phyloP scores from a whole-genome alignment of 2,888 invertebrate genomes.

The Oconnorella tubifera region DNA sequence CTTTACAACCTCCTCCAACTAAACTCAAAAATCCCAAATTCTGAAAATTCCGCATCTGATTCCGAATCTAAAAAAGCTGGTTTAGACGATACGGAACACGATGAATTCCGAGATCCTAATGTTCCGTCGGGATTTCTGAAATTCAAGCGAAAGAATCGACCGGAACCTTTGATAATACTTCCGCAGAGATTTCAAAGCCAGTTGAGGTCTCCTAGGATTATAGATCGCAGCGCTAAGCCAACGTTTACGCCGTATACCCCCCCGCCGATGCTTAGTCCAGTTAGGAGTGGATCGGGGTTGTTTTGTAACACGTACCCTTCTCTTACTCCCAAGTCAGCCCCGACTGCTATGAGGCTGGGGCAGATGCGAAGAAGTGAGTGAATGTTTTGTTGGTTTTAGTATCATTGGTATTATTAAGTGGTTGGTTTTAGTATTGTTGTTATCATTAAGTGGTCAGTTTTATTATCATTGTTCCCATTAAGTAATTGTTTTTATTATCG shows the following conservation, averaged over 20 bases:
- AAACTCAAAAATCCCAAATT: not conserved
- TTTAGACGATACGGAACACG: not conserved
- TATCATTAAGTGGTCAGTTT: too few species aligned
- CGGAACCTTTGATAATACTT: slow-evolving; percentile 58
- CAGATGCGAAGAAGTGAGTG: slow-evolving; percentile 12
- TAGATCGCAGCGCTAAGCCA: slow-evolving; percentile 5
- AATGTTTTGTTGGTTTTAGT: too few species aligned
- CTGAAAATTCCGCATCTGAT: not conserved
- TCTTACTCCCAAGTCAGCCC: slow-evolving; percentile 16
- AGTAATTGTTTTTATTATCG: too few species aligned
- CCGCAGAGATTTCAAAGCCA: slow-evolving; percentile 60
- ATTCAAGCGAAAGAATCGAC: slow-evolving; percentile 37
- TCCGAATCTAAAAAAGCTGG: not conserved
- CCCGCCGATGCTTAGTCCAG: slow-evolving; percentile 88
- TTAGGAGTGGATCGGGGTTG: slow-evolving; percentile 81
- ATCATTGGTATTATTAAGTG: too few species aligned
- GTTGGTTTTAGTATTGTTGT: too few species aligned
- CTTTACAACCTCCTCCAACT: not conserved
- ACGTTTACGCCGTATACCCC: slow-evolving; percentile 76
- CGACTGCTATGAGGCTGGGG: slow-evolving; percentile 5
- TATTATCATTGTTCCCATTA: too few species aligned
- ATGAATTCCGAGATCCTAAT: slow-evolving; percentile 51
- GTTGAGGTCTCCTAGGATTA: slow-evolving; percentile 57
- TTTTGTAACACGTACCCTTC: slow-evolving; percentile 61
- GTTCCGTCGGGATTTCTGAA: slow-evolving; percentile 23